phyloP scores from a whole-genome alignment of 1,140 invertebrate genomes.

The Drosophila tani region DNA sequence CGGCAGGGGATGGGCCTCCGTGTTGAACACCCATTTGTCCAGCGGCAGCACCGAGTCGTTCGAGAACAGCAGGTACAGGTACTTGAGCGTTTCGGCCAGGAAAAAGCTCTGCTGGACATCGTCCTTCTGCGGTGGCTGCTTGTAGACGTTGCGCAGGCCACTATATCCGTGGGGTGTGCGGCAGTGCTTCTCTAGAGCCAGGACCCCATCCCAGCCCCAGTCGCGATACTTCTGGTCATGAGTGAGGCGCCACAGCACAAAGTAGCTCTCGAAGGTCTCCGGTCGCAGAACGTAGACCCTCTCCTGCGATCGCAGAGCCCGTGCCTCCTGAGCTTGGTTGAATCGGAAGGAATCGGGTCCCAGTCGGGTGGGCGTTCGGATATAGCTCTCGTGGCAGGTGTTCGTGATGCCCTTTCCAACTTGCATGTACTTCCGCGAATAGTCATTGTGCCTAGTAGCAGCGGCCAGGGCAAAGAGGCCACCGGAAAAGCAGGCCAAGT shows the following conservation, averaged over 20 bases:
- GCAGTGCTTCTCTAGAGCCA: constrained; percentile 97
- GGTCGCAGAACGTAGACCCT: constrained; percentile 99
- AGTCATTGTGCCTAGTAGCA: constrained; percentile 89
- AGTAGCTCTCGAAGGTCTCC: constrained; percentile 99
- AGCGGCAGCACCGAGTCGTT: constrained; percentile 96
- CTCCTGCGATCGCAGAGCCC: constrained; percentile 94
- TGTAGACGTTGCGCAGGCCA: constrained; percentile 97
- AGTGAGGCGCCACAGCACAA: constrained; percentile 97
- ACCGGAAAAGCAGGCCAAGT: constrained; percentile 98
- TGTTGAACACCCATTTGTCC: constrained; percentile 99
- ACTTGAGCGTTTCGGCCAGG: constrained; percentile 99
- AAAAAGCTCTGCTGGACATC: constrained; percentile 99
- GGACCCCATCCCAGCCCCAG: constrained; percentile 98
- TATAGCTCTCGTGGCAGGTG: constrained; percentile 99
- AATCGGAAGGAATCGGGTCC: constrained; percentile 97
- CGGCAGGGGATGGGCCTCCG: constrained; percentile 99
- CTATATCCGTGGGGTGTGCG: constrained; percentile 96
- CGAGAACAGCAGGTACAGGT: constrained; percentile 98
- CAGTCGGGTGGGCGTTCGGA: constrained; percentile 93
- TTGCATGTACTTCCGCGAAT: constrained; percentile 93
- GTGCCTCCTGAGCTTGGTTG: constrained; percentile 94
- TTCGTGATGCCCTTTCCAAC: constrained; percentile 96
- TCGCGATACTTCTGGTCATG: constrained; percentile 98
- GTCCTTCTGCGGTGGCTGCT: constrained; percentile 93
- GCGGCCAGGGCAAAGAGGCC: constrained; percentile 97